Base-by-base conservation (phyloP, 1,140 invertebrate species). In the Listronotus bonariensis region DNA sequence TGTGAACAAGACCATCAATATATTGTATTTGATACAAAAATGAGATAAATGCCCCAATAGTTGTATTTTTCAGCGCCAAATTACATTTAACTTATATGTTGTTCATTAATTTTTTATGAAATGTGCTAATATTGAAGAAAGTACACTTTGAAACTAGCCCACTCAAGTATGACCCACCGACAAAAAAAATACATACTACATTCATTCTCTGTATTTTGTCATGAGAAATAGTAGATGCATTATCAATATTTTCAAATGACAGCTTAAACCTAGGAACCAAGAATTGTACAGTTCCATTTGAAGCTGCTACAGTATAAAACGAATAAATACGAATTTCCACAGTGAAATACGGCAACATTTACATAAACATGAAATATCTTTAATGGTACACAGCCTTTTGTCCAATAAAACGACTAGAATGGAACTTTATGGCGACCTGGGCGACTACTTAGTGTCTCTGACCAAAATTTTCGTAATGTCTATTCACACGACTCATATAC, bases 401-500 rank as follows among this genome's bases (percentile, higher is more conserved):
- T 45, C 61, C 62, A 68, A 56, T 43, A 64, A 70, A 68, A 60
- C 63, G 66, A 70, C 62, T 68, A 68, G 66, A 70, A 65, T 68
- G 32, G 46, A 70, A 62, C 65, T 69, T 32, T 65, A 68, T 68
- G 66, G 67, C 62, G 57, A 70, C 26, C 8, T 48, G 34, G 55
- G 51, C 49, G 48, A 65, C 34, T 59, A 20, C 52, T 46, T 38
- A 59, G 12, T 14, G 11, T 59, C 11, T 52, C 14, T 36, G 8
- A 57, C 26, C 17, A 26, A 26, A 18, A 17, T 20, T 14, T 31
- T 48, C 63, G 26, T 32, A 42, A 14, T 11, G 12, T 52, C 18
- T 52, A 45, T 31, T 45, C 15, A 62, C 54, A 17, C 15, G 66
- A 65, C 43, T 74, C 74, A 81, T 36, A 84, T 82, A 71, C 83